Conservation (phyloP, 2,888 invertebrate species). For the Osmoderma eremita region DNA sequence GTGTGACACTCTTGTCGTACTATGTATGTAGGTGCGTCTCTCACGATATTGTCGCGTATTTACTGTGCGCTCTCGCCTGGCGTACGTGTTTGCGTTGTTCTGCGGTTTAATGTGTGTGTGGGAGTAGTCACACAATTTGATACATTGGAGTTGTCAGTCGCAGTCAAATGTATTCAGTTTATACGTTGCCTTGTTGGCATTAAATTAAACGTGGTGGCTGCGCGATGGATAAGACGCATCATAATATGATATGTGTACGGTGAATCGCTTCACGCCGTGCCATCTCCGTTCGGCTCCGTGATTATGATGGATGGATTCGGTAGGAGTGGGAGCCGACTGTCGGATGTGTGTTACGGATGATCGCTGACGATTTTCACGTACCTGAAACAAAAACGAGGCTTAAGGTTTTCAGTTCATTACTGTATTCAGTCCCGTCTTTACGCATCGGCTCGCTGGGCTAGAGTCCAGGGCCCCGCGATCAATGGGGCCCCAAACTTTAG, state of each 20-base stretch:
- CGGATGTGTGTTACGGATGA: slow-evolving; percentile 3
- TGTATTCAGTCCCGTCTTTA: too few species aligned
- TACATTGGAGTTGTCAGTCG: slow-evolving; percentile 61
- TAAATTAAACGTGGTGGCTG: slow-evolving; percentile 57
- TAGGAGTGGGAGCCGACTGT: background rate
- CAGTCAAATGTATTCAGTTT: slow-evolving; percentile 61
- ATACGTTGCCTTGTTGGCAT: slow-evolving; percentile 52
- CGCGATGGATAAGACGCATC: slow-evolving; percentile 46
- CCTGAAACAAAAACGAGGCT: slow-evolving; percentile 50
- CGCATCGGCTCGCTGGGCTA: too few species aligned
- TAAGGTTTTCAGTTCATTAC: too few species aligned
- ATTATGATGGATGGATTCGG: slow-evolving; percentile 56
- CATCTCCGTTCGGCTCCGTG: slow-evolving; percentile 42
- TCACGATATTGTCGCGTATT: slow-evolving; percentile 48
- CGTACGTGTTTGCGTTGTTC: background rate
- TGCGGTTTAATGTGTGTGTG: slow-evolving; percentile 40
- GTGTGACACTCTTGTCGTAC: too few species aligned
- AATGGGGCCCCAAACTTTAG: too few species aligned
- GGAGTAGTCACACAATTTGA: slow-evolving; percentile 50
- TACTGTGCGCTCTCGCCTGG: slow-evolving; percentile 44
- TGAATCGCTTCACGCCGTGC: slow-evolving; percentile 52
- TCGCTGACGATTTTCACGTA: slow-evolving; percentile 41
- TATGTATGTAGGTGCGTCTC: slow-evolving; percentile 4
- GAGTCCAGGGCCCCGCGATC: too few species aligned
- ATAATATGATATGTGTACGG: slow-evolving; percentile 57